Conservation (phyloP, 2,113 vertebrate species). For the Brachionichthys hirsutus region DNA sequence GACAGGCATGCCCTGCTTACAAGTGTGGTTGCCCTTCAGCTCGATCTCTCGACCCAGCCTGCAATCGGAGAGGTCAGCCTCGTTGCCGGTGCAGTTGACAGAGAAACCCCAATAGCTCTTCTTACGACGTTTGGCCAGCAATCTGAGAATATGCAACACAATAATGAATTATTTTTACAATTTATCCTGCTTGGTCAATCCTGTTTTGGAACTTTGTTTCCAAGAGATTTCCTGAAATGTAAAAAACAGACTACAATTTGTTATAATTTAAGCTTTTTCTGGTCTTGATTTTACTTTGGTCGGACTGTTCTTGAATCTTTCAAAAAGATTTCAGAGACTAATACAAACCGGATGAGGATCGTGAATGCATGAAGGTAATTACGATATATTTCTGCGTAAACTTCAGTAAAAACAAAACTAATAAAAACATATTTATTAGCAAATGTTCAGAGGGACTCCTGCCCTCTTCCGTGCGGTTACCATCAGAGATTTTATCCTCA, state of each 20-base stretch:
- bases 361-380: background rate
- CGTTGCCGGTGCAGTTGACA: conserved; percentile 88
- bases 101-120: conserved; percentile 89
- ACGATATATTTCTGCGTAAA: background rate
- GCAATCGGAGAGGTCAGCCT: conserved; percentile 87
- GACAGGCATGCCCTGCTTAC: conserved; percentile 82
- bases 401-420: background rate
- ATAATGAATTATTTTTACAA: background rate
- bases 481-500: too few species aligned
- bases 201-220: too few species aligned
- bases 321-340: background rate
- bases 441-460: background rate
- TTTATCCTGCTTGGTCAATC: too few species aligned
- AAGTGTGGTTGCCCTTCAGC: conserved; percentile 78
- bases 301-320: conserved; percentile 3
- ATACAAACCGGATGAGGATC: background rate
- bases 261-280: too few species aligned
- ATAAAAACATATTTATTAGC: background rate
- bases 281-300: background rate
- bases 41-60: conserved; percentile 75
- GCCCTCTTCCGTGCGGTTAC: too few species aligned
- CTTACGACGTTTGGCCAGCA: conserved; percentile 84
- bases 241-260: too few species aligned
- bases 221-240: too few species aligned
- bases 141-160: conserved; percentile 64